These are phyloP conservation scores for Cyprinodon tularosa DNA, from an alignment of 2,113 vertebrate genomes.

Conservation along the genomic window DNA sequence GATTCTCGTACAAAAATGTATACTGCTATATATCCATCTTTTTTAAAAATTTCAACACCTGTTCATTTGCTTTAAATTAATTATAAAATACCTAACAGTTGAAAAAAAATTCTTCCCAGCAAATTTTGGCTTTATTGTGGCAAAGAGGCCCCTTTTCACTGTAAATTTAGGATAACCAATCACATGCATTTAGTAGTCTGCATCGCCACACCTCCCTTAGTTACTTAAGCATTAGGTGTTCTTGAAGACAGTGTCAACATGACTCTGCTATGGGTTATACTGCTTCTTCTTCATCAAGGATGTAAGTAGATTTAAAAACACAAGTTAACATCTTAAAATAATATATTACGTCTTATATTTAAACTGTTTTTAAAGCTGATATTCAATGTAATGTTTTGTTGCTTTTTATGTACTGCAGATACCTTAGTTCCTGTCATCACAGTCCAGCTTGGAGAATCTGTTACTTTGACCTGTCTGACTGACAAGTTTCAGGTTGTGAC, in stretches of 20 bases:
- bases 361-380: background rate
- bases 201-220: background rate
- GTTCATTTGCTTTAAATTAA: no score
- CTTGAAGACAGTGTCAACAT: background rate
- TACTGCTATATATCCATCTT: no score
- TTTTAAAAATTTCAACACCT: no score
- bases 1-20: no score
- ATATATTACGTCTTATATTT: background rate
- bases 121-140: no score
- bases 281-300: background rate
- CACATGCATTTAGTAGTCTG: no score
- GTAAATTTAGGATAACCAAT: no score
- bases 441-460: background rate
- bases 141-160: no score
- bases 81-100: no score
- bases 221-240: background rate
- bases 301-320: background rate
- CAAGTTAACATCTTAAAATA: no score
- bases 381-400: background rate
- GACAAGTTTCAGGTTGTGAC: background rate
- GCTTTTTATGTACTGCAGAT: background rate
- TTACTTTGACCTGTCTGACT: background rate
- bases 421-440: background rate
- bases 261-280: background rate
- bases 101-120: no score